phyloP scores from a whole-genome alignment of 2,797 vertebrate species.

The Hippoglossus hippoglossus region DNA sequence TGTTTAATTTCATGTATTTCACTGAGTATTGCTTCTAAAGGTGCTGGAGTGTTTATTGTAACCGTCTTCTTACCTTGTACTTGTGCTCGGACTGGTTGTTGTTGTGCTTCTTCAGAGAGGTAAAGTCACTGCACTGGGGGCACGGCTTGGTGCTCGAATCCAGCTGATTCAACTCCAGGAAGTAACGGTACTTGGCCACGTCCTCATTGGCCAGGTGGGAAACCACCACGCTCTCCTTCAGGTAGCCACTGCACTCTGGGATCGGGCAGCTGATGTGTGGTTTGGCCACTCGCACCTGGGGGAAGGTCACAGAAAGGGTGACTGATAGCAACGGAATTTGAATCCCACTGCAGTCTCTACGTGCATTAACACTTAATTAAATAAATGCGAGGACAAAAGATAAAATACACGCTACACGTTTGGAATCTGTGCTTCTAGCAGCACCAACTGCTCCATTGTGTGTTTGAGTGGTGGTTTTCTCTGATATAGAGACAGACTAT shows the following conservation, averaged over 20 bases:
- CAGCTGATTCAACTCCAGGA: conserved; percentile 94
- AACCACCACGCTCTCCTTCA: conserved; percentile 91
- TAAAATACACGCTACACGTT: neutral
- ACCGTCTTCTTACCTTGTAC: conserved; percentile 89
- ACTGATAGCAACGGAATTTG: too few species aligned
- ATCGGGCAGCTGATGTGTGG: conserved; percentile 92
- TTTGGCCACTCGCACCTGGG: conserved; percentile 92
- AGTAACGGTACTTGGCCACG: conserved; percentile 94
- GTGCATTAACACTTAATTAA: neutral
- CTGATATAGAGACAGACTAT: neutral
- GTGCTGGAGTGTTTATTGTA: neutral
- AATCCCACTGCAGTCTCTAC: neutral
- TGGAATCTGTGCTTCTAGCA: neutral
- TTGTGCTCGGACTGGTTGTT: conserved; percentile 91
- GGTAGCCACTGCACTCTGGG: conserved; percentile 92
- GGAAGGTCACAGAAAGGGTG: neutral
- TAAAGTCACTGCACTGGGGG: conserved; percentile 97
- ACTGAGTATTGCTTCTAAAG: neutral
- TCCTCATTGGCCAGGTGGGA: conserved; percentile 91
- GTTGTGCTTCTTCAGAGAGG: conserved; percentile 90
- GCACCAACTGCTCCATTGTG: neutral
- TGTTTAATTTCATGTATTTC: neutral
- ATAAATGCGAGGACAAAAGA: neutral
- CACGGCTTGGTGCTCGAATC: conserved; percentile 97
- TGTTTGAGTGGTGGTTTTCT: neutral